Base-by-base conservation (phyloP, 2,113 vertebrate species). In the Upupa epops region DNA sequence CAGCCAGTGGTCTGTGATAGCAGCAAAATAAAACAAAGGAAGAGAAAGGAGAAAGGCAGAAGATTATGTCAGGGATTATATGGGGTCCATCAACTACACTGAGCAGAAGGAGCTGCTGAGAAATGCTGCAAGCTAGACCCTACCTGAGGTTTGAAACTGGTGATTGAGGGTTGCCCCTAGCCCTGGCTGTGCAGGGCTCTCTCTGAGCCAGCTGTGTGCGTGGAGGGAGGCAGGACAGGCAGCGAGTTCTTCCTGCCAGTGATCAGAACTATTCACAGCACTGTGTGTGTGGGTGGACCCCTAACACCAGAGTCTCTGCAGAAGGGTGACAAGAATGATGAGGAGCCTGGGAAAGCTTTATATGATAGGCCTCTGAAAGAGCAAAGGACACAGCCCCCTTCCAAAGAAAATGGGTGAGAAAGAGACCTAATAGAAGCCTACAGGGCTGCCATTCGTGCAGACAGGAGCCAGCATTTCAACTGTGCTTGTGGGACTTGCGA, bases 321-420 rank as follows among this genome's bases (percentile, higher is more conserved):
- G 71, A 75, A 90, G 80, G 58, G 86, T 25, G 45, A 73, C 3
- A 11, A 42, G 77, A 84, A 37, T 37, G 88, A 90, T 93, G 84
- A 95, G 88, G 90, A 90, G 83, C 93, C 92, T 96, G 93, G 90
- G 95, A 95, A 94, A 95, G 61, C 66, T 95, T 86, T 72, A 49
- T 31, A 46, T 2, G 9, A 48, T 24, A 46, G 59, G 59, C 74
- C 40, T 82, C 83, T 1, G 8, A 85, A 92, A 40, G 61, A 46
- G 34, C 0, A 0, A 58, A 64, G 73, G 49, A 78, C n/a, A n/a
- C 54, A 1, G 55, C 63, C 90, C 86, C 80, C 86, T 90, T 90
- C 81, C 46, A 59, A 69, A 80, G 58, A 72, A 78, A 81, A 49
- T 10, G 42, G 79, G 36, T 13, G 10, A 69, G 70, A 84, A 88